Percentiles rank a stretch among this genome's conserved stretches.
These are phyloP conservation scores for Burhinus oedicnemus DNA, from an alignment of 2,113 vertebrate species.

Conservation along the genomic window DNA sequence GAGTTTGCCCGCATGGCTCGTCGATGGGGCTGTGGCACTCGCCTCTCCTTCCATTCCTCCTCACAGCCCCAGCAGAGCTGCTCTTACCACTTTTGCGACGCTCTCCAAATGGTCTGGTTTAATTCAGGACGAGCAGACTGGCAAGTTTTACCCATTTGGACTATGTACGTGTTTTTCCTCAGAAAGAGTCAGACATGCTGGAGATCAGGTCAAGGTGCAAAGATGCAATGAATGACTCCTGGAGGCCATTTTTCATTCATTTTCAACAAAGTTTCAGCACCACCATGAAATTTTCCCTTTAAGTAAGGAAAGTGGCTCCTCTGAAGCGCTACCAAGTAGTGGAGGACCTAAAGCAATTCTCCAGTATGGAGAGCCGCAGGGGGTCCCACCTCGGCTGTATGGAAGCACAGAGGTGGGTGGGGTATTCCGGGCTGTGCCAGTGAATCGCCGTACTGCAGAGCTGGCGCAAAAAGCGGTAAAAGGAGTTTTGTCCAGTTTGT, in stretches of 20 bases:
- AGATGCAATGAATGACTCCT: neutral
- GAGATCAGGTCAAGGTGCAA: neutral
- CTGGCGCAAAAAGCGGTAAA: neutral
- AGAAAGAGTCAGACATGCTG: neutral
- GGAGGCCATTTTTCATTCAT: neutral
- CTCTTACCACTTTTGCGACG: constrained; percentile 36
- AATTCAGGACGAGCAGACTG: neutral
- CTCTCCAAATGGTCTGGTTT: neutral
- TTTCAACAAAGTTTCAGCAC: neutral
- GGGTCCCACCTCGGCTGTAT: neutral
- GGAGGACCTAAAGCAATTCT: neutral
- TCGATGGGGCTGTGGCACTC: neutral
- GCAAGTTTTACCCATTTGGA: neutral
- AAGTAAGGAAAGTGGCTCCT: neutral
- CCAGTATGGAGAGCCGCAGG: neutral
- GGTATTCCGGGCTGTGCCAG: neutral
- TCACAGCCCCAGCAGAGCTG: constrained; percentile 39
- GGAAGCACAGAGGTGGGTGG: neutral
- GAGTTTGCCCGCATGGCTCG: neutral
- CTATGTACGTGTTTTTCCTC: fast-evolving
- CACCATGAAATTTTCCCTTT: neutral
- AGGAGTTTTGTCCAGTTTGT: constrained; percentile 56
- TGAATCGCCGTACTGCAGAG: neutral
- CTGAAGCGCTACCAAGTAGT: neutral
- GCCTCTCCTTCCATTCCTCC: neutral